Base-by-base conservation (phyloP, 2,888 invertebrate genomes). In the Amorpha juglandis region DNA sequence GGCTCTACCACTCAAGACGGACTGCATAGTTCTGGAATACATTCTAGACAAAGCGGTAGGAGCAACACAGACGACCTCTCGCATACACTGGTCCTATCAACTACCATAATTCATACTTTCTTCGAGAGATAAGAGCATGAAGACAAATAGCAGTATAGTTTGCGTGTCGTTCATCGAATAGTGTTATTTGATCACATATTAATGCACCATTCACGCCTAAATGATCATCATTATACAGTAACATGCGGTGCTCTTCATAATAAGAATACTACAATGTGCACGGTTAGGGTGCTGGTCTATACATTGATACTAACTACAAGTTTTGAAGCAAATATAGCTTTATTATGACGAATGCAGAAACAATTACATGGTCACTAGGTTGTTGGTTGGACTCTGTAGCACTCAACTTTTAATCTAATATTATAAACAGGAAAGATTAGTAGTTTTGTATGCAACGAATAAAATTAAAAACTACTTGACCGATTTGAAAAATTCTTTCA, bases 201-300 rank as follows among this genome's bases (percentile, higher is more conserved):
- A 71, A 68, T 70, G 55, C 51, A 50, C 33, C 47, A 67, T 63
- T 65, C 53, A 63, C 66, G 67, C 64, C 68, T 69, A 69, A 72
- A 69, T 62, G 68, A 62, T 63, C 68, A 67, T 68, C 66, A 70
- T 71, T 70, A 69, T 58, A 21, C 67, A 72, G 72, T 71, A 72
- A 70, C 74, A 74, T 72, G 69, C 69, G 64, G 70, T 71, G 38
- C 51, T 58, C 58, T 42, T 58, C 42, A 58, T 58, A 58, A 38
- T 38, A 58, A 9, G 38, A 27, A 35, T 12, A 11, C 42, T 19
- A 58, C 42, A 58, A 58, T 42, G 38, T 58, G 38, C 58, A 42
- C 19, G 1, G 16, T 12, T 19, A 58, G 42, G 42, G 58, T 3
- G 9, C 42, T 19, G 58, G 16, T 6, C 6, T 6, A 19, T 19